Base-by-base conservation (phyloP, 1,140 invertebrate species). In the Bathynomus jamesi region DNA sequence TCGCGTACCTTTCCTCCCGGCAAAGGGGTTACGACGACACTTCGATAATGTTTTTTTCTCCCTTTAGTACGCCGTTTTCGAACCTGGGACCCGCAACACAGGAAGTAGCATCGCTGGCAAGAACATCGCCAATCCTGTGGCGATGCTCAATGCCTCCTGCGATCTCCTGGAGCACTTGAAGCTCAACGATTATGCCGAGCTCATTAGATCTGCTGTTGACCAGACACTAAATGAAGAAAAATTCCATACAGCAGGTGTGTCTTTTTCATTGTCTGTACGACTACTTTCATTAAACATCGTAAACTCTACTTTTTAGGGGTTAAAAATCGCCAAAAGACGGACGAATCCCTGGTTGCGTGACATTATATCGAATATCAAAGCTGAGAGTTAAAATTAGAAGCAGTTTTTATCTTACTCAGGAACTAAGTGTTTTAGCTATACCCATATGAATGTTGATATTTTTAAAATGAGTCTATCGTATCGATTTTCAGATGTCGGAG, bases 101-200 rank as follows among this genome's bases (percentile, higher is more conserved):
- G 95, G 94, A 66, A 93, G 92, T 32, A 87, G 89, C 0, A 94
- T 96, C 78, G 93, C 93, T 65, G 94, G 94, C 65, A 95, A 95
- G 82, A 96, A 99, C 83, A 89, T 98, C 64, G 97, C 97, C 0
- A 99, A 99, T 84, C 98, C 98, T 0, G 90, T 96, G 69, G 95
- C 95, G 0, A 97, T 98, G 90, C 83, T 98, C 67, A 93, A 94
- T 82, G 92, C 93, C 4, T 89, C 91, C 28, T 89, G 93, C 29
- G 95, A 98, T 82, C 91, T 99, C 89, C 84, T 99, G 72, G 88
- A 93, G 78, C 93, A 98, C 82, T 84, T 99, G 13, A 89, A 92
- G 0, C 88, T 94, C 77, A 87, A 91, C 71, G 83, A 88, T 78
- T 91, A 98, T 84, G 91, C 93, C 0, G 82, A 86, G 11, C 82